Conservation (phyloP, 2,888 invertebrate species). For the Rhagophthalmus giganteus region DNA sequence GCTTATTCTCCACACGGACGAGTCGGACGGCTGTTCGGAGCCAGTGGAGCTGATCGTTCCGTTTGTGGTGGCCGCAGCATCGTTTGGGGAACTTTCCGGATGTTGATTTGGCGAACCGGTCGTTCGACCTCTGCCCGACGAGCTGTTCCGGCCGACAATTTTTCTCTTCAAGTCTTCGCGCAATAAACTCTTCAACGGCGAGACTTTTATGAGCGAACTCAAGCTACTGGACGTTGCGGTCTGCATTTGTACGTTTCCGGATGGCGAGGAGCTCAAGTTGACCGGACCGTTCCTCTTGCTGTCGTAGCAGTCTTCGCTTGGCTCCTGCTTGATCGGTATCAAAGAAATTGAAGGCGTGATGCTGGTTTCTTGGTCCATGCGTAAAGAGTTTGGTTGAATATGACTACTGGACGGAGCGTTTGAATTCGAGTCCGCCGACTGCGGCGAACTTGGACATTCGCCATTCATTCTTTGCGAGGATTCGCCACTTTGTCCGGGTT, state of each 20-base stretch:
- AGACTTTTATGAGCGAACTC: constrained; percentile 79
- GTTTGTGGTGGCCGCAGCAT: constrained; percentile 59
- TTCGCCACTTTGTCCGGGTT: constrained; percentile 49
- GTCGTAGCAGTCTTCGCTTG: constrained; percentile 58
- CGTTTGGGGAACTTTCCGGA: constrained; percentile 56
- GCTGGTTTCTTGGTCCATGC: constrained; percentile 58
- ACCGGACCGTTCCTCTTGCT: constrained; percentile 52
- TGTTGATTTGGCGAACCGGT: constrained; percentile 53
- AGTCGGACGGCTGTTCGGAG: constrained; percentile 58
- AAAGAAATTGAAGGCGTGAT: constrained; percentile 85
- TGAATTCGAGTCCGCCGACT: constrained; percentile 77
- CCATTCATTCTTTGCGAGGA: constrained; percentile 64
- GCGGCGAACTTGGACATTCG: constrained; percentile 76
- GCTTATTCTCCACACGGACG: constrained; percentile 49
- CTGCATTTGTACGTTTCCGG: constrained; percentile 50
- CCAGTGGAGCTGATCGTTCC: constrained; percentile 77
- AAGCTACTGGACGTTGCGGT: constrained; percentile 70
- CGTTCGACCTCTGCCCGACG: constrained; percentile 55
- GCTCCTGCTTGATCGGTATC: constrained; percentile 80
- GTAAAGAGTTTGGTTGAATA: constrained; percentile 51
- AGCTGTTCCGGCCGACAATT: constrained; percentile 68
- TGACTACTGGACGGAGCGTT: constrained; percentile 75
- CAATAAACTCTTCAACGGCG: constrained; percentile 81
- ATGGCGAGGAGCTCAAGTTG: constrained; percentile 48
- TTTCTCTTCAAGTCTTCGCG: constrained; percentile 83